A percentile compares a stretch with the other conserved stretches of the same genome.
phyloP scores from a whole-genome alignment of 2,888 invertebrate species.

The Nephrotoma flavescens region DNA sequence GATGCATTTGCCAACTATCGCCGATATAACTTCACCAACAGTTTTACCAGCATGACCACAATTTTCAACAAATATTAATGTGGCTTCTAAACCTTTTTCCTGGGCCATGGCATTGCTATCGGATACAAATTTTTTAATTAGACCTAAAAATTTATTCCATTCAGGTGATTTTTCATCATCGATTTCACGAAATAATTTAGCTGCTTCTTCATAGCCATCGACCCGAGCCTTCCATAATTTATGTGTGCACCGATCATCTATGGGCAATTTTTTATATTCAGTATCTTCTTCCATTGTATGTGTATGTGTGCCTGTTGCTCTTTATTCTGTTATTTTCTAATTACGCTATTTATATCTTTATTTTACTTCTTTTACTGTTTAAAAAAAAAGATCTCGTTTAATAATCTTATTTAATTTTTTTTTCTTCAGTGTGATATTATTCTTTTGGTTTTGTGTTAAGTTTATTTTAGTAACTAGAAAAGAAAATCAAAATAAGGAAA shows the following conservation, averaged over 20 bases:
- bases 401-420: background rate
- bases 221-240: slow-evolving; percentile 94
- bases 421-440: background rate
- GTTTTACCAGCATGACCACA: slow-evolving; percentile 77
- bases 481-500: slow-evolving; percentile 1
- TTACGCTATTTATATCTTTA: background rate
- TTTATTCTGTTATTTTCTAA: background rate
- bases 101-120: slow-evolving; percentile 93
- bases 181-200: slow-evolving; percentile 72
- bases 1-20: slow-evolving; percentile 83
- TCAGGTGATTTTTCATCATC: slow-evolving; percentile 90
- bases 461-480: background rate
- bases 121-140: slow-evolving; percentile 86
- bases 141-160: slow-evolving; percentile 78
- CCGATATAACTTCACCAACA: slow-evolving; percentile 74
- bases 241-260: slow-evolving; percentile 85
- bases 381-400: background rate
- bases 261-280: slow-evolving; percentile 70
- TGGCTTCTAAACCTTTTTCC: slow-evolving; percentile 89
- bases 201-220: slow-evolving; percentile 86
- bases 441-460: background rate
- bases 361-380: background rate
- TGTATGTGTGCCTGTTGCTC: slow-evolving; percentile 19
- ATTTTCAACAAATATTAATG: slow-evolving; percentile 81
- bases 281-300: slow-evolving; percentile 64